Conservation (phyloP, 2,888 invertebrate species). For the Tiliacea citrago region DNA sequence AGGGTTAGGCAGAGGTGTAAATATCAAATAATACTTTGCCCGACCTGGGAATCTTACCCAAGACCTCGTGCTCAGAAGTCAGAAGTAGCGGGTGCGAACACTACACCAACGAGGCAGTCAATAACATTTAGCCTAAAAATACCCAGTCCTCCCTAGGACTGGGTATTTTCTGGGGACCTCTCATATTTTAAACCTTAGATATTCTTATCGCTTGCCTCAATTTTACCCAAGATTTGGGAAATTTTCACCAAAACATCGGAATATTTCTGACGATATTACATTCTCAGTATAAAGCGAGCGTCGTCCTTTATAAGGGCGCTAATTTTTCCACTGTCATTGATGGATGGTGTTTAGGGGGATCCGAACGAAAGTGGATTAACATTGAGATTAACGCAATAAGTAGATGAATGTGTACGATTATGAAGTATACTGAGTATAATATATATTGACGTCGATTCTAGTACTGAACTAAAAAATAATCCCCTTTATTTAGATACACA, state of each 20-base stretch:
- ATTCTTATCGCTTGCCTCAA: conserved; percentile 25
- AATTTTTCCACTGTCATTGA: conserved; percentile 78
- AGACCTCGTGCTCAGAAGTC: no score
- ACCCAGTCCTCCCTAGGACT: conserved; percentile 7
- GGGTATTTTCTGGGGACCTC: no score
- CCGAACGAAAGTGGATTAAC: conserved; percentile 59
- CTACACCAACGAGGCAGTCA: no score
- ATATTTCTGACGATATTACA: conserved; percentile 61
- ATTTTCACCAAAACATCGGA: conserved; percentile 59
- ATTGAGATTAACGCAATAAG: conserved; percentile 47
- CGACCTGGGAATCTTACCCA: no score
- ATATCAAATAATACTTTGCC: no score
- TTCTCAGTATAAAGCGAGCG: conserved; percentile 58
- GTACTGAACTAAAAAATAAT: not conserved
- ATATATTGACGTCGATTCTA: not conserved
- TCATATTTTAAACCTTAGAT: conserved; percentile 19
- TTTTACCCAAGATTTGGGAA: conserved; percentile 37
- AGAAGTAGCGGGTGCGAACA: no score
- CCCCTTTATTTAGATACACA: not conserved
- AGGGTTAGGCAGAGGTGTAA: no score
- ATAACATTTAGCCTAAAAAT: not conserved
- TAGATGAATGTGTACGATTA: conserved; percentile 7
- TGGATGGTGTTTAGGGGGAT: conserved; percentile 72
- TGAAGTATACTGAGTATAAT: not conserved
- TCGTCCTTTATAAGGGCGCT: conserved; percentile 63